phyloP scores from a whole-genome alignment of 1,140 invertebrate species.

The Drosophila willistoni region DNA sequence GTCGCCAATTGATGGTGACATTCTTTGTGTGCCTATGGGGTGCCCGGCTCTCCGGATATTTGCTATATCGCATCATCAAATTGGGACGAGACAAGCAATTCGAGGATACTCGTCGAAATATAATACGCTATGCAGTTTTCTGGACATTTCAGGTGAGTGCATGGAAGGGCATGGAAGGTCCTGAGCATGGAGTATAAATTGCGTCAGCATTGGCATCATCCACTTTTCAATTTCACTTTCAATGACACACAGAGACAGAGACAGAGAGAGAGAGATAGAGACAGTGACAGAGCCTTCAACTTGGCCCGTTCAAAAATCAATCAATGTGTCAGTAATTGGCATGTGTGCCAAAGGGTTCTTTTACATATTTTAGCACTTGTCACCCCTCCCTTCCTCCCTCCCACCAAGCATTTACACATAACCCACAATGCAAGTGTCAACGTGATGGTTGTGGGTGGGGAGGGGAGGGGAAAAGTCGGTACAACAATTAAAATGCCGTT shows the following conservation, averaged over 20 bases:
- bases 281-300: conserved; percentile 40
- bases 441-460: neutral
- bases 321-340: conserved; percentile 59
- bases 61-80: conserved; percentile 94
- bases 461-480: neutral
- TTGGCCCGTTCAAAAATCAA: conserved; percentile 61
- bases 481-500: conserved; percentile 55
- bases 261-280: neutral
- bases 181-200: no score
- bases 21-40: conserved; percentile 94
- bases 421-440: conserved; percentile 30
- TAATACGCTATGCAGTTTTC: conserved; percentile 93
- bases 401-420: neutral
- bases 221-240: conserved; percentile 38
- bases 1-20: conserved; percentile 94
- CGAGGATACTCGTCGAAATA: conserved; percentile 93
- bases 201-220: conserved; percentile 37
- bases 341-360: conserved; percentile 38
- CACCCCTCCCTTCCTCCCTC: neutral
- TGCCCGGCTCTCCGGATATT: conserved; percentile 91
- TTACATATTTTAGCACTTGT: conserved; percentile 69
- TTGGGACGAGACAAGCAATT: conserved; percentile 95
- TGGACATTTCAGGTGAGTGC: conserved; percentile 93
- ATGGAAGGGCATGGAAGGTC: no score
- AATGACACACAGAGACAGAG: conserved; percentile 39